These are phyloP conservation scores for Spheniscus humboldti DNA, from an alignment of 2,797 vertebrate genomes.

Conservation along the genomic window DNA sequence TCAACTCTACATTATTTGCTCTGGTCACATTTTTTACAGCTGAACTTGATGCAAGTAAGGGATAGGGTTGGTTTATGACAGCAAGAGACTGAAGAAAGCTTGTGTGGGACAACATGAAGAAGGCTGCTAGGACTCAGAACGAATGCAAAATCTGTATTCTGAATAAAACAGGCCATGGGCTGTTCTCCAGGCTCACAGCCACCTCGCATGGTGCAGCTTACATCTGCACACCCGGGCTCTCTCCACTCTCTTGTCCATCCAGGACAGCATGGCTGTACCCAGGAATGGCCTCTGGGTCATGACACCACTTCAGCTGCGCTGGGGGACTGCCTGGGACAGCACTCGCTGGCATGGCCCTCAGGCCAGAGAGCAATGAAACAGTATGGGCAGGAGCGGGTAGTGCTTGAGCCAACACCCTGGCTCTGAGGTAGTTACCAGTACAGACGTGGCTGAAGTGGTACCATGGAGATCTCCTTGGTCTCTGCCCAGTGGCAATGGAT, in stretches of 20 bases:
- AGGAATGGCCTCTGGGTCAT: background rate
- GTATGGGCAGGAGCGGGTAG: background rate
- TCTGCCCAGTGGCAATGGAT: background rate
- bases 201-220: background rate
- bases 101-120: background rate
- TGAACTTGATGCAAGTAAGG: background rate
- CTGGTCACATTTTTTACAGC: background rate
- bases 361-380: background rate
- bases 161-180: background rate
- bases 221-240: background rate
- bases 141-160: background rate
- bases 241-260: background rate
- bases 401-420: background rate
- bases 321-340: background rate
- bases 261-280: background rate
- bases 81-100: background rate
- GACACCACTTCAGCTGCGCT: background rate
- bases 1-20: background rate
- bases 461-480: background rate
- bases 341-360: background rate
- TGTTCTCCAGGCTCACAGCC: background rate
- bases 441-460: background rate
- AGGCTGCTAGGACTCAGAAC: background rate
- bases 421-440: background rate
- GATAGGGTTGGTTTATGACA: background rate